These are phyloP conservation scores for Diadema setosum DNA, from an alignment of 35 echinoderm and acorn worm genomes.

Conservation along the genomic window DNA sequence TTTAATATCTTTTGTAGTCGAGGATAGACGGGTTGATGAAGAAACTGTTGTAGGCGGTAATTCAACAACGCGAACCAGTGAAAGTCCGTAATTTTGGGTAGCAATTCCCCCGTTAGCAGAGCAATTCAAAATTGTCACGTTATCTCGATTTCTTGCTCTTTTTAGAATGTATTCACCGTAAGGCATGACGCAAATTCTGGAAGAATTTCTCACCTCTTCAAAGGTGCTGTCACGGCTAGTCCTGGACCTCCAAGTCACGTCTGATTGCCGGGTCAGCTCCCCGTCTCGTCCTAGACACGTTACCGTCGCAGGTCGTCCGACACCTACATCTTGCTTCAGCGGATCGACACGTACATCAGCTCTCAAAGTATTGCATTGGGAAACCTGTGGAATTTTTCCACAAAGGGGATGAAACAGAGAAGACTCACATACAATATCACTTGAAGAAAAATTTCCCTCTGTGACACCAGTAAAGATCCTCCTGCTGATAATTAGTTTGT, in stretches of 20 bases:
- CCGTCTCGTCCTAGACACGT: background rate
- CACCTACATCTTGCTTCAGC: background rate
- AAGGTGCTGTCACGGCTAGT: background rate
- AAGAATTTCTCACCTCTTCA: background rate
- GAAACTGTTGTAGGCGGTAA: background rate
- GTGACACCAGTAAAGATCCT: background rate
- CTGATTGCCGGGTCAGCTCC: background rate
- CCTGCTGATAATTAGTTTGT: background rate
- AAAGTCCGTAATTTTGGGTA: background rate
- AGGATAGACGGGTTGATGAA: background rate
- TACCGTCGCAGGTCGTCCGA: background rate
- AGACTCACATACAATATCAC: background rate
- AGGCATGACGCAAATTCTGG: background rate
- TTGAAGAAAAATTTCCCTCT: background rate
- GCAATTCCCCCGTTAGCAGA: background rate
- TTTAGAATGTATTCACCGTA: background rate
- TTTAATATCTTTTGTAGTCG: background rate
- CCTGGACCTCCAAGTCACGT: background rate
- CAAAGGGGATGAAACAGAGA: background rate
- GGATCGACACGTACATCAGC: background rate
- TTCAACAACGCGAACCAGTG: background rate
- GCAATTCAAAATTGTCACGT: background rate
- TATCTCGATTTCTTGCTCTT: background rate
- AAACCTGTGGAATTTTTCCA: background rate
- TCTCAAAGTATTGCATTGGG: background rate